Percentiles rank a stretch among this genome's conserved stretches.
Conservation (phyloP, 2,113 vertebrate genomes). For the Bucco capensis region DNA sequence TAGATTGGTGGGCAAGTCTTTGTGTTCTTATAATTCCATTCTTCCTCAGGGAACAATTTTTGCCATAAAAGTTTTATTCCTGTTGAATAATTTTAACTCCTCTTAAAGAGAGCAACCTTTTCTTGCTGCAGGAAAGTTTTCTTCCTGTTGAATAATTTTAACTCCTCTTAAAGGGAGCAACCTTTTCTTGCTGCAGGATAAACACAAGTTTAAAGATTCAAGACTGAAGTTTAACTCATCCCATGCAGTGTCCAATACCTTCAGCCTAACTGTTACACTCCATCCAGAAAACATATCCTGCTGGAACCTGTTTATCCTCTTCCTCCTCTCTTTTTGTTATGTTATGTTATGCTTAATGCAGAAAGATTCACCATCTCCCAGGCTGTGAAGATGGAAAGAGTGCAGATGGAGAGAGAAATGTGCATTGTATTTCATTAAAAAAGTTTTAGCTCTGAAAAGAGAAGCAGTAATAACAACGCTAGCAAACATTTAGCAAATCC, state of each 20-base stretch:
- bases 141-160: slow-evolving; percentile 21
- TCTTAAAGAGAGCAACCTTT: neutral
- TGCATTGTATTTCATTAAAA: neutral
- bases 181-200: neutral
- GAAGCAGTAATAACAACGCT: neutral
- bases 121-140: neutral
- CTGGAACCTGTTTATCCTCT: neutral
- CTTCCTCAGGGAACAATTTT: neutral
- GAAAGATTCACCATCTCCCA: neutral
- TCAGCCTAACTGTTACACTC: neutral
- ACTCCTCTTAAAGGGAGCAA: neutral
- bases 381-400: neutral
- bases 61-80: slow-evolving; percentile 2
- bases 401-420: neutral
- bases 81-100: neutral
- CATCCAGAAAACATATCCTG: neutral
- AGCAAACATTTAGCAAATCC: neutral
- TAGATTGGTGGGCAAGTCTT: neutral
- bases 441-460: neutral
- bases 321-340: neutral
- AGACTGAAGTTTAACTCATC: neutral
- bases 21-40: neutral
- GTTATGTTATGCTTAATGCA: neutral
- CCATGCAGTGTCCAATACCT: neutral
- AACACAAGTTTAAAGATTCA: neutral